Conservation (phyloP, 2,113 vertebrate species). For the Xenus cinereus region DNA sequence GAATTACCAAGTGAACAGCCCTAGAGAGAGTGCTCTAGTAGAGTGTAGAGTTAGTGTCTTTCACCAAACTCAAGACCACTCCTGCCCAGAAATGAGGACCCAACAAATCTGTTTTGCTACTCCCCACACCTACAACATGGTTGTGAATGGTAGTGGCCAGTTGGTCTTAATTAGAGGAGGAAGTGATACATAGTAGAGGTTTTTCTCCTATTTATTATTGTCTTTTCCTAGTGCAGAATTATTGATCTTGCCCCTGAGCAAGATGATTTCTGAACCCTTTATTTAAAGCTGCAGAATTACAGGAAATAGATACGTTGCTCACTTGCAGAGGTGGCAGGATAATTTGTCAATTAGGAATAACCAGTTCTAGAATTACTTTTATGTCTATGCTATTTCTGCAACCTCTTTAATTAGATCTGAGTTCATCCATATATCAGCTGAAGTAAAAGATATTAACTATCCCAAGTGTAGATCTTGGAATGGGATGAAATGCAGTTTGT, state of each 20-base stretch:
- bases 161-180: background rate
- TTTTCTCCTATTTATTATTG: background rate
- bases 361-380: slow-evolving; percentile 50
- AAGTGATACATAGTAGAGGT: background rate
- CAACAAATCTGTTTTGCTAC: background rate
- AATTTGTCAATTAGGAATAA: slow-evolving; percentile 70
- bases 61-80: background rate
- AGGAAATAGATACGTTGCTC: slow-evolving; percentile 53
- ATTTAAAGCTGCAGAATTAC: slow-evolving; percentile 56
- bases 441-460: slow-evolving; percentile 46
- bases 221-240: background rate
- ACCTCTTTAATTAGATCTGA: slow-evolving; percentile 62
- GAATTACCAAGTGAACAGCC: background rate
- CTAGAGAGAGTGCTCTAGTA: background rate
- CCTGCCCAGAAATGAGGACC: background rate
- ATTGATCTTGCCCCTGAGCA: slow-evolving; percentile 40
- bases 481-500: background rate
- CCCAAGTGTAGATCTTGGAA: background rate
- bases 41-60: background rate
- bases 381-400: slow-evolving; percentile 61
- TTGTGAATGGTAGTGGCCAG: background rate
- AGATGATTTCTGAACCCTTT: slow-evolving; percentile 18
- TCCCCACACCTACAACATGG: background rate
- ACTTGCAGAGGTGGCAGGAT: slow-evolving; percentile 46
- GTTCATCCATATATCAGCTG: slow-evolving; percentile 37